Evolutionary conservation across 1,140 invertebrate species (phyloP).

Genomic region (Contarinia nasturtii): DNA sequence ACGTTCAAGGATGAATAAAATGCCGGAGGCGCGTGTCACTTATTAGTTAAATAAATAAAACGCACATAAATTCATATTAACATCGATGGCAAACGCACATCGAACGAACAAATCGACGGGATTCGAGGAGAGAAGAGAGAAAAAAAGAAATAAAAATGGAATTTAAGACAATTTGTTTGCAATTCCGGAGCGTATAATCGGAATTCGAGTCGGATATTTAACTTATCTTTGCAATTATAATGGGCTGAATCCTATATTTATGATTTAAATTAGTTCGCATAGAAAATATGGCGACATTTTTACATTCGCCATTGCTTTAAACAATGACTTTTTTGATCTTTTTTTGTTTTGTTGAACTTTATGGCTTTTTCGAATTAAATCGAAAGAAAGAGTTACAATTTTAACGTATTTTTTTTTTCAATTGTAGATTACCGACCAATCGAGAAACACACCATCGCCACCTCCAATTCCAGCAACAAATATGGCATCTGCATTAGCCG

Average conservation of each 20-base stretch:
- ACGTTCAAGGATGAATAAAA: neutral
- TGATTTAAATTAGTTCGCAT: no score
- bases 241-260: no score
- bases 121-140: no score
- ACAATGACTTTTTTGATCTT: neutral
- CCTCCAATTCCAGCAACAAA: neutral
- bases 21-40: neutral
- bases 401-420: neutral
- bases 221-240: neutral
- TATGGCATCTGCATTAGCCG: constrained; percentile 4
- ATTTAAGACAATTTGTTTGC: neutral
- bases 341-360: neutral
- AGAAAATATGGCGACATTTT: neutral
- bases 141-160: neutral
- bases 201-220: neutral
- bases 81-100: no score
- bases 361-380: neutral
- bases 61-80: neutral
- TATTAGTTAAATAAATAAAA: neutral
- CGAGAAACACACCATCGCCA: neutral
- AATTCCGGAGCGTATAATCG: neutral
- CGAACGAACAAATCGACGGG: no score
- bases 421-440: neutral
- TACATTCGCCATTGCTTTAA: neutral
- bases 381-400: no score